Evolutionary conservation across 2,113 vertebrate genomes (phyloP), one percentile per base, ranked within the genome.

Genomic region (Chlorodrepanis virens): DNA sequence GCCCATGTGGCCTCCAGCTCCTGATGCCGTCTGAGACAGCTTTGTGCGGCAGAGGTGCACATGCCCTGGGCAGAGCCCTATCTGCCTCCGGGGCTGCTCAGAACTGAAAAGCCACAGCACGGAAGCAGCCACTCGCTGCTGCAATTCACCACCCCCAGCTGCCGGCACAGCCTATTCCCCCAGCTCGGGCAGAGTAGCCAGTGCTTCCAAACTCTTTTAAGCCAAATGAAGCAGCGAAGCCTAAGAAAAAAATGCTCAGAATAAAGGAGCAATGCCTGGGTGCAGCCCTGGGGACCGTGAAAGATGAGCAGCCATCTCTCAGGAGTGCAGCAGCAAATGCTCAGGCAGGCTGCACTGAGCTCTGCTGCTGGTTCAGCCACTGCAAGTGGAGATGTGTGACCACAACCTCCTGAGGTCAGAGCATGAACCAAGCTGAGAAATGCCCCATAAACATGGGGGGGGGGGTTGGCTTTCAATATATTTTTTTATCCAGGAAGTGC

Each of bases 401-500:
- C 87, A 71, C 93, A 96, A 74, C 37, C 87, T 91, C 65, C 78
- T 14, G 57, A 84, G 77, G 72, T 82, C 29, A 91, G 69, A 84
- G 52, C 1, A 1, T 7, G n/a, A 94, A 79, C 28, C 53, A 79
- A 76, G 80, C 21, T 94, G 84, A 93, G 86, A 96, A 97, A 93
- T 67, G 56, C 27, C 56, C 78, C 11, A 49, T 6, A 20, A 75
- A 60, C 65, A 54, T 12, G 14, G 24, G 7, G 35, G 24, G 7
- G 35, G 39, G 27, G 31, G 7, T 23, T 93, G 47, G 47, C 47
- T 94, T 80, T 42, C 53, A 71, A 10, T 68, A 39, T 27, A 18
- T 65, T 60, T 54, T 63, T 54, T 86, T 67, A 87, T 33, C 9
- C 92, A 84, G 83, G 65, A 97, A 92, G 68, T 1, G 5, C 42